Percentiles rank a stretch among this genome's conserved stretches.
Evolutionary conservation across 1,140 invertebrate genomes (phyloP).

Genomic region (Calosoma granatense): DNA sequence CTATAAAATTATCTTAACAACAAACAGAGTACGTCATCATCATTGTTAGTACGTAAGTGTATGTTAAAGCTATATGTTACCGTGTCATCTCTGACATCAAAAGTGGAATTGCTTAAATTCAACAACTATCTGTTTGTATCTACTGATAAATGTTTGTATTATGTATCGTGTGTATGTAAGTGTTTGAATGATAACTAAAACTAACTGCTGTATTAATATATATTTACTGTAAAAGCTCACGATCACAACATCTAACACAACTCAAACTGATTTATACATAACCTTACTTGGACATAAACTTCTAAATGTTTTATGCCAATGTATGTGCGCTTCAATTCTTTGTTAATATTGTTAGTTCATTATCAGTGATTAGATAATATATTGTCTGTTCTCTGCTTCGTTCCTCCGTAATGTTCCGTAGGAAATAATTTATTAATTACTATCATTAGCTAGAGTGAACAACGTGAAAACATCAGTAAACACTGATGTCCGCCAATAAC

Average conservation of each 20-base stretch:
- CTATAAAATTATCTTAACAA: background rate
- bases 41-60: background rate
- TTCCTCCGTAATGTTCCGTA: no score
- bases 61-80: slow-evolving; percentile 5
- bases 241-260: slow-evolving; percentile 8
- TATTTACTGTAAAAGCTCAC: no score
- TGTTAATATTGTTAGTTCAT: background rate
- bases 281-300: background rate
- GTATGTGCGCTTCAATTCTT: background rate
- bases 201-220: background rate
- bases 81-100: background rate
- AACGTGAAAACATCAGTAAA: no score
- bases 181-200: background rate
- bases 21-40: background rate
- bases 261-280: background rate
- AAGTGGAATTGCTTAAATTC: background rate
- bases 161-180: background rate
- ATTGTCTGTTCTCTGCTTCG: no score
- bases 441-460: no score
- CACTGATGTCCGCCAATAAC: no score
- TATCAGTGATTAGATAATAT: no score
- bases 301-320: background rate
- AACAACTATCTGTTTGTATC: no score
- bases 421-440: no score
- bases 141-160: no score